Conservation (phyloP, 1,140 invertebrate species). For the Acromyrmex echinatior region DNA sequence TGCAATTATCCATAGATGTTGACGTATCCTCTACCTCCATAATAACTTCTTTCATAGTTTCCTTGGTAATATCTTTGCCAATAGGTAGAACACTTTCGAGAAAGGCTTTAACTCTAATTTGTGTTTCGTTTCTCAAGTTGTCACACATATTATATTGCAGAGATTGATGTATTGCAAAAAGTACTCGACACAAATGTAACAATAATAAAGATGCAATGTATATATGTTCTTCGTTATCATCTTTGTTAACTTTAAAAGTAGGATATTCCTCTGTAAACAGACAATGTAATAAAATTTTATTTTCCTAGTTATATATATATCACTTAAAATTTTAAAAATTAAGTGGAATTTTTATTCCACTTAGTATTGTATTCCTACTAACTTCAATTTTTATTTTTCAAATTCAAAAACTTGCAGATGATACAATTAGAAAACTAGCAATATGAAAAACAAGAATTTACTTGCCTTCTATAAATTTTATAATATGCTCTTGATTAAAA, state of each 20-base stretch:
- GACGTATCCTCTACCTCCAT: conserved; percentile 58
- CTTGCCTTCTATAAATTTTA: conserved; percentile 44
- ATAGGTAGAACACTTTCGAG: conserved; percentile 80
- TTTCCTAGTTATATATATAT: conserved; percentile 6
- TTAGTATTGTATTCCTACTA: background rate
- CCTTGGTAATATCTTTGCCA: conserved; percentile 79
- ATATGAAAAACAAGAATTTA: background rate
- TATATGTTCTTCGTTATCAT: conserved; percentile 69
- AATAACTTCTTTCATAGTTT: conserved; percentile 77
- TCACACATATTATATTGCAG: conserved; percentile 78
- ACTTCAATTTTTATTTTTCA: background rate
- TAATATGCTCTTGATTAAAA: conserved; percentile 40
- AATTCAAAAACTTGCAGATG: background rate
- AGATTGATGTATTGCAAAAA: conserved; percentile 76
- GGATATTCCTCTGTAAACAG: conserved; percentile 82
- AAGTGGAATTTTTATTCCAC: background rate
- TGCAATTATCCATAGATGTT: conserved; percentile 71
- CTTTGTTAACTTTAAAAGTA: conserved; percentile 71
- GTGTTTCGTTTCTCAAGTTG: conserved; percentile 79
- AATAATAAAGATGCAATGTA: conserved; percentile 80
- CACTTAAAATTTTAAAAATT: background rate
- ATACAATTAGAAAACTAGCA: background rate
- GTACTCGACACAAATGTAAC: conserved; percentile 79
- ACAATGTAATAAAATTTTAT: conserved; percentile 11
- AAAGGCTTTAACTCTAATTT: conserved; percentile 84